These are phyloP conservation scores for Falco berigora DNA, from an alignment of 2,797 vertebrate species.

Conservation along the genomic window DNA sequence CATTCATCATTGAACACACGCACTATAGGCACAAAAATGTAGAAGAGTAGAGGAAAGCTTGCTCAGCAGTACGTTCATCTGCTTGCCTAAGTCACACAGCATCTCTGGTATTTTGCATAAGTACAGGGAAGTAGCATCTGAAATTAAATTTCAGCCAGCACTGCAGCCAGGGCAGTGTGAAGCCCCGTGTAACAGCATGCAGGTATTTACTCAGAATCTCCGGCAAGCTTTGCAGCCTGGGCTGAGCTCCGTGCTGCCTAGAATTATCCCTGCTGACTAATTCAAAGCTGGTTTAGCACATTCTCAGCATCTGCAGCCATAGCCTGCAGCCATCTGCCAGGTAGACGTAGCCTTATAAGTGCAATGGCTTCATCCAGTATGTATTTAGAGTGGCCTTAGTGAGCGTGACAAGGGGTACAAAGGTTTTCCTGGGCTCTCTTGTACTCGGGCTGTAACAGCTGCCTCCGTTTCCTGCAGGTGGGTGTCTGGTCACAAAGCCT, in stretches of 20 bases:
- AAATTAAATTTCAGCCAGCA: slow-evolving; percentile 18
- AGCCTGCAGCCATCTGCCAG: neutral
- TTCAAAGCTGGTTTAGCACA: neutral
- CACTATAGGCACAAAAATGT: neutral
- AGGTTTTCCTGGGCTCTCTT: neutral
- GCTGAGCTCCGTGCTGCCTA: neutral
- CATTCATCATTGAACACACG: neutral
- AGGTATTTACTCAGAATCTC: neutral
- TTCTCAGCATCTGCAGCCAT: neutral
- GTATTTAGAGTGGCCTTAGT: neutral
- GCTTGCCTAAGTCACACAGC: neutral
- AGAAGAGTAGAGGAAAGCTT: neutral
- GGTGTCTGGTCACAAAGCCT: slow-evolving; percentile 76
- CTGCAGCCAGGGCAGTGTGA: neutral
- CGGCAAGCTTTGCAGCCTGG: neutral
- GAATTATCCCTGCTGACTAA: slow-evolving; percentile 23
- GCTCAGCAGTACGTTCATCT: neutral
- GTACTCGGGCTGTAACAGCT: neutral
- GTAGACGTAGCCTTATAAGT: neutral
- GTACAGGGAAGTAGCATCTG: neutral
- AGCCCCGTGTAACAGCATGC: neutral
- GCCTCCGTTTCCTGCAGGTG: slow-evolving; percentile 62
- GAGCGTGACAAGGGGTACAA: neutral
- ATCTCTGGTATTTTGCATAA: neutral
- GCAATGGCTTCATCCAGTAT: neutral